A percentile compares a stretch with the other conserved stretches of the same genome.
These are phyloP conservation scores for Oophaga sylvatica DNA, from an alignment of 2,797 vertebrate species.

Conservation along the genomic window DNA sequence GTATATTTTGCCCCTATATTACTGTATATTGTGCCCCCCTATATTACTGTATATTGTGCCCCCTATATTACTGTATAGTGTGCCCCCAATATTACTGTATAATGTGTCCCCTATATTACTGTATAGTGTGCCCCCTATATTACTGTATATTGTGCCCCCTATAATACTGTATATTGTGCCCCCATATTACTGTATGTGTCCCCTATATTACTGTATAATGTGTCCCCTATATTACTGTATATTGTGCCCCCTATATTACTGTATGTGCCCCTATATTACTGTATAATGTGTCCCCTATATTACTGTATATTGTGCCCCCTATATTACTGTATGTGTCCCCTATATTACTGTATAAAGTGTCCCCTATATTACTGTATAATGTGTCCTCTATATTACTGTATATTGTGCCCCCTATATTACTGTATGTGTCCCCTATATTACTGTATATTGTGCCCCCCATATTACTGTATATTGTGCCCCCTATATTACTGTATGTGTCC, in stretches of 20 bases:
- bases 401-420: not conserved
- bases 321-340: not conserved
- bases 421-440: not conserved
- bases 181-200: not conserved
- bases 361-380: not conserved
- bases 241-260: not conserved
- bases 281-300: not conserved
- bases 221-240: not conserved
- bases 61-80: not conserved
- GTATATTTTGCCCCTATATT: too few species aligned
- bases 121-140: not conserved
- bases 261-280: not conserved
- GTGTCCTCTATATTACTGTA: not conserved
- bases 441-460: not conserved
- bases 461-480: not conserved
- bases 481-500: too few species aligned
- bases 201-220: not conserved
- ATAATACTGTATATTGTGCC: not conserved
- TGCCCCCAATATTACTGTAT: not conserved
- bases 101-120: not conserved
- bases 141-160: not conserved
- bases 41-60: not conserved
- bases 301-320: not conserved
- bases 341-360: too few species aligned
- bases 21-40: too few species aligned